Conservation (phyloP, 2,113 vertebrate species). For the Thalassarche chlororhynchos region DNA sequence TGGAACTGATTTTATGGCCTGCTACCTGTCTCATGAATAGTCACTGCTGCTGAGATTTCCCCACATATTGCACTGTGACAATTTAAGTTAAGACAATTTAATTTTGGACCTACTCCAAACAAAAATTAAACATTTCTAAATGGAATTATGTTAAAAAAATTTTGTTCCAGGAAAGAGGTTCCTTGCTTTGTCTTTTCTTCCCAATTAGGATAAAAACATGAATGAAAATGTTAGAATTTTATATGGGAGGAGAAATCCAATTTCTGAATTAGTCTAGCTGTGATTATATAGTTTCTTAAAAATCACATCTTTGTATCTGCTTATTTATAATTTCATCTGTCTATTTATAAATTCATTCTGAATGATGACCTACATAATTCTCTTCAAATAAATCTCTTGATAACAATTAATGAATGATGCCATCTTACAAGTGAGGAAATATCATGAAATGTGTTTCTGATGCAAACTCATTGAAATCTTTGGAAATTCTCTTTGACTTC, state of each 20-base stretch:
- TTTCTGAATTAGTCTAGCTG: neutral
- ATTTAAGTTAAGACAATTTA: neutral
- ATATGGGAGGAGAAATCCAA: neutral
- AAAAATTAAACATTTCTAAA: neutral
- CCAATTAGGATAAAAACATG: neutral
- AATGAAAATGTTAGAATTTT: neutral
- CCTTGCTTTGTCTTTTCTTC: neutral
- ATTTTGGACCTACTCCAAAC: neutral
- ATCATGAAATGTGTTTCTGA: neutral
- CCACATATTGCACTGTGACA: neutral
- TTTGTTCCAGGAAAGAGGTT: neutral
- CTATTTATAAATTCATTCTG: neutral
- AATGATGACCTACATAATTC: neutral
- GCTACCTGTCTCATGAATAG: neutral
- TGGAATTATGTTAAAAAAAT: neutral
- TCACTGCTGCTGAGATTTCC: neutral
- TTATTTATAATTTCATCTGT: neutral
- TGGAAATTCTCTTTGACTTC: slow-evolving; percentile 9
- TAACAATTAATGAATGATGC: neutral
- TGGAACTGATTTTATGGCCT: neutral
- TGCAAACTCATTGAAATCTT: neutral
- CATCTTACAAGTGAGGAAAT: neutral
- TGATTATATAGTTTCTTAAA: neutral
- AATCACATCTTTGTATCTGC: neutral
- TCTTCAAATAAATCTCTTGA: neutral